These are phyloP conservation scores for Cephalotes varians DNA, from an alignment of 2,888 invertebrate species.

Conservation along the genomic window DNA sequence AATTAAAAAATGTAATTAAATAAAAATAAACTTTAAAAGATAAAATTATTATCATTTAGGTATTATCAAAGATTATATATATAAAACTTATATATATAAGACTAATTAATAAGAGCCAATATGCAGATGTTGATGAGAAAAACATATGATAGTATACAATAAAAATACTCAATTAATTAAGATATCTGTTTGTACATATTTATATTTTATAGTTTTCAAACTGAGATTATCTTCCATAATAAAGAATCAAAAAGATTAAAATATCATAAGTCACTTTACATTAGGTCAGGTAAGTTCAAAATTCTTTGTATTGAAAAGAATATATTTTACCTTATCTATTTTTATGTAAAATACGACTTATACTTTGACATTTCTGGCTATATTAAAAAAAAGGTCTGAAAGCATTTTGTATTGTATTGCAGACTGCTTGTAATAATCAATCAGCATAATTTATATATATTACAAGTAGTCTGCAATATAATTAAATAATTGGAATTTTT, in stretches of 20 bases:
- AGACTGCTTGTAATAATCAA: background rate
- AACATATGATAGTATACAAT: background rate
- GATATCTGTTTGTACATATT: background rate
- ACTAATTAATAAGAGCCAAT: background rate
- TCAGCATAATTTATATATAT: no score
- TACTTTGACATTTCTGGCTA: background rate
- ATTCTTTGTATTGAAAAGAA: background rate
- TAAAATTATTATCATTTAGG: background rate
- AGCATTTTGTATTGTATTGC: background rate
- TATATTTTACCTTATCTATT: background rate
- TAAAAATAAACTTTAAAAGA: background rate
- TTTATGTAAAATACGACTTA: background rate
- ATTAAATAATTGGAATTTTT: no score
- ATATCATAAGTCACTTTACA: background rate
- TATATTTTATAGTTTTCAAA: background rate
- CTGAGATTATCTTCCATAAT: background rate
- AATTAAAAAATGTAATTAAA: background rate
- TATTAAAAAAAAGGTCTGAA: background rate
- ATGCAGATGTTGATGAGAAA: background rate
- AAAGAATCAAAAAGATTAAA: background rate
- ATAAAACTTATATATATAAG: no score
- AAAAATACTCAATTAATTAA: background rate
- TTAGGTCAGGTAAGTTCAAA: background rate
- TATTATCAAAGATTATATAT: background rate
- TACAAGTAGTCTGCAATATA: no score